Conservation (phyloP, 2,888 invertebrate genomes). For the Deroplatys truncata region DNA sequence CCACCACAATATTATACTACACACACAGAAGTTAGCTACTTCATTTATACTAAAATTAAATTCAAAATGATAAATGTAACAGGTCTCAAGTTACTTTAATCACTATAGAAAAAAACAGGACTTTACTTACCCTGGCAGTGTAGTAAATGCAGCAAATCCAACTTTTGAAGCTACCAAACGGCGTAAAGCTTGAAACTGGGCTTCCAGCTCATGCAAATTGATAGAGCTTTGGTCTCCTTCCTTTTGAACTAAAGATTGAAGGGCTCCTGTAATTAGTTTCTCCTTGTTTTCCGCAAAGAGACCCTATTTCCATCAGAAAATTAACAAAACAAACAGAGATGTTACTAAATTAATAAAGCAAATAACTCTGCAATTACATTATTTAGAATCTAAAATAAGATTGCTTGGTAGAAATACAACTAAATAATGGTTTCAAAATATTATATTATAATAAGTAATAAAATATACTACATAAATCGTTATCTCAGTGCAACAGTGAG, state of each 20-base stretch:
- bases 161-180: constrained; percentile 95
- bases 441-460: too few relatives aligned
- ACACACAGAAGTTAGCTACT: too few relatives aligned
- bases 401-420: too few relatives aligned
- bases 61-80: too few relatives aligned
- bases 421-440: too few relatives aligned
- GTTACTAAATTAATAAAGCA: constrained; percentile 25
- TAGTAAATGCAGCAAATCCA: constrained; percentile 94
- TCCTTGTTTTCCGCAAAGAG: constrained; percentile 98
- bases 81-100: too few relatives aligned
- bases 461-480: too few relatives aligned
- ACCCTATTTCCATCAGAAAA: constrained; percentile 58
- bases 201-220: constrained; percentile 67
- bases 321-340: constrained; percentile 22
- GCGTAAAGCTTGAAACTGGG: constrained; percentile 91
- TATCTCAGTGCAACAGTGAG: too few relatives aligned
- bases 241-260: constrained; percentile 76
- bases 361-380: background rate
- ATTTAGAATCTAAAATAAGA: too few relatives aligned
- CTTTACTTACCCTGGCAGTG: constrained; percentile 68
- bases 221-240: constrained; percentile 62
- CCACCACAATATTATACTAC: too few relatives aligned
- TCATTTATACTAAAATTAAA: too few relatives aligned
- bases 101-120: too few relatives aligned
- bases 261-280: constrained; percentile 87